Conservation (phyloP, 2,113 vertebrate species). For the Lophochroa leadbeateri region DNA sequence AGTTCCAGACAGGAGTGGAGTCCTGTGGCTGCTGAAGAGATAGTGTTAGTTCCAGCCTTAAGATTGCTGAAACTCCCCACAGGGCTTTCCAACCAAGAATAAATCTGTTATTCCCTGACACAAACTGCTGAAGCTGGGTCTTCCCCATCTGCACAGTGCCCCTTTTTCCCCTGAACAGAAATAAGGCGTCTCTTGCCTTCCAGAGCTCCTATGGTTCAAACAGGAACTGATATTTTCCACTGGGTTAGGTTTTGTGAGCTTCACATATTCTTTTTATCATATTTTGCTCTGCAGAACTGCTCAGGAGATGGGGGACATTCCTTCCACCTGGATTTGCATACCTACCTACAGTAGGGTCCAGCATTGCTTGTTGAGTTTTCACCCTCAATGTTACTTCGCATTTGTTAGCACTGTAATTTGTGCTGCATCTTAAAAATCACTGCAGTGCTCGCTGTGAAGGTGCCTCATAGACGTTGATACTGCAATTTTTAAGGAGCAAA, state of each 20-base stretch:
- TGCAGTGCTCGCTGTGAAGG: conserved; percentile 56
- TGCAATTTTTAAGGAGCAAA: conserved; percentile 65
- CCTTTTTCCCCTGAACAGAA: conserved; percentile 60
- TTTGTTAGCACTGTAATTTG: conserved; percentile 46
- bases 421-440: conserved; percentile 64
- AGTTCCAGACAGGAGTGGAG: conserved; percentile 59
- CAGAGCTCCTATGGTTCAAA: conserved; percentile 36
- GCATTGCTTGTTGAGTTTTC: conserved; percentile 36
- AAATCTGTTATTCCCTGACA: conserved; percentile 69
- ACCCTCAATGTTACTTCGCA: not conserved
- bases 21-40: conserved; percentile 66
- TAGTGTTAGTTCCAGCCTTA: conserved; percentile 57
- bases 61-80: conserved; percentile 63
- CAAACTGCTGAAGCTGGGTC: conserved; percentile 68
- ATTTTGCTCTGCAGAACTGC: conserved; percentile 29
- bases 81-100: conserved; percentile 66
- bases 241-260: conserved; percentile 38
- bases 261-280: conserved; percentile 18
- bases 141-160: conserved; percentile 70
- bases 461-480: conserved; percentile 61
- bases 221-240: conserved; percentile 57
- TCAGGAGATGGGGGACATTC: conserved; percentile 14
- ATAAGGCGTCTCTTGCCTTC: conserved; percentile 39
- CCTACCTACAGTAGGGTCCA: not conserved
- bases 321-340: conserved; percentile 14